Conservation (phyloP, 2,888 invertebrate genomes). For the Tachina fera region DNA sequence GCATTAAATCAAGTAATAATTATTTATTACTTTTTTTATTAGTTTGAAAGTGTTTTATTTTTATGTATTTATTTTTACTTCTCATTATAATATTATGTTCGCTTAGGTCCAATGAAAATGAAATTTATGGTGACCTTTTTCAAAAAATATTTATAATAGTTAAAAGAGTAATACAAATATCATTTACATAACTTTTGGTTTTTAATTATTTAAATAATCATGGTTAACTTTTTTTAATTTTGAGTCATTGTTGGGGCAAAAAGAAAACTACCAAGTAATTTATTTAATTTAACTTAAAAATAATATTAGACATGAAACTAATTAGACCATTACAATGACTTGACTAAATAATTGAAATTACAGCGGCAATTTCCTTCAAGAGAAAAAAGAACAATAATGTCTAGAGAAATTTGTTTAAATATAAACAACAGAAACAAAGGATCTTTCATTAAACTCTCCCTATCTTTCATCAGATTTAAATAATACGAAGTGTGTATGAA, state of each 20-base stretch:
- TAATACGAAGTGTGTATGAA: too few relatives aligned
- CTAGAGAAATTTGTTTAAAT: not conserved
- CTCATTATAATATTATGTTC: too few relatives aligned
- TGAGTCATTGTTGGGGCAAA: too few relatives aligned
- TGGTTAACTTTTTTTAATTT: too few relatives aligned
- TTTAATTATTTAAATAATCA: not conserved
- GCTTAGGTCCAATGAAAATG: not conserved
- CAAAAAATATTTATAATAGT: not conserved
- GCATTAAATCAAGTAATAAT: too few relatives aligned
- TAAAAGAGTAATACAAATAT: not conserved
- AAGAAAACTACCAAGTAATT: conserved; percentile 17
- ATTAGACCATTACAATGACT: conserved; percentile 64
- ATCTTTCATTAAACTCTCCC: too few relatives aligned
- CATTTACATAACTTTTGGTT: not conserved
- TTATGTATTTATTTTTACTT: not conserved
- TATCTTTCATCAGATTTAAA: too few relatives aligned
- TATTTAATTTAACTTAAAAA: conserved; percentile 6
- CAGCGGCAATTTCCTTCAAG: conserved; percentile 15
- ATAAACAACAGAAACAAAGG: not conserved
- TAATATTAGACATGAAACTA: conserved; percentile 33
- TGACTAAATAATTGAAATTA: conserved; percentile 16
- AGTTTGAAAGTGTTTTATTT: not conserved
- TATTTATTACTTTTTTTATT: too few relatives aligned
- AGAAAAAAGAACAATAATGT: not conserved
- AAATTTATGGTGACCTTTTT: not conserved